Evolutionary conservation across 2,797 vertebrate species (phyloP).

Genomic region (Muscicapa striata): DNA sequence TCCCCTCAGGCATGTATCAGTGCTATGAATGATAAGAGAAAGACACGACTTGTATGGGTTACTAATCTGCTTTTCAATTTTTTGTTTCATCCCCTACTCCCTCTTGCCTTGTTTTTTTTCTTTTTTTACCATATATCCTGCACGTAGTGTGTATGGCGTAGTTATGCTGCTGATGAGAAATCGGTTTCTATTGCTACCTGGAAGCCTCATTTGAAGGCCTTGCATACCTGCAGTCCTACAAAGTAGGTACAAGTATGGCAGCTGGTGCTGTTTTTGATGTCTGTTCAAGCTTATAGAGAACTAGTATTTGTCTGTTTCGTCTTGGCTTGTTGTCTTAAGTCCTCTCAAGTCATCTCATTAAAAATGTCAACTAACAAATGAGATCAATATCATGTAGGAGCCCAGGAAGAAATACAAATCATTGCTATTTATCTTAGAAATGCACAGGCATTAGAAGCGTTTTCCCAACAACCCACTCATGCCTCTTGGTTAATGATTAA

Average conservation of each 20-base stretch:
- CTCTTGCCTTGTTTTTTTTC: conserved; percentile 76
- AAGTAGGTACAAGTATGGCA: conserved; percentile 95
- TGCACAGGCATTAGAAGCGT: background rate
- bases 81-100: conserved; percentile 77
- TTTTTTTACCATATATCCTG: conserved; percentile 68
- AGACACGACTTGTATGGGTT: conserved; percentile 77
- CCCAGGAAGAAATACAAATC: background rate
- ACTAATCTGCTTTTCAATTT: conserved; percentile 86
- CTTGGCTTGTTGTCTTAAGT: conserved; percentile 59
- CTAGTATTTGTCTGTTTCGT: conserved; percentile 54
- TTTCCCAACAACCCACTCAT: background rate
- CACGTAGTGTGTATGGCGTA: conserved; percentile 97
- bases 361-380: conserved; percentile 59
- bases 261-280: conserved; percentile 80
- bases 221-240: conserved; percentile 98
- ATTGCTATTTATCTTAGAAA: background rate
- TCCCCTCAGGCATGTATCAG: conserved; percentile 86
- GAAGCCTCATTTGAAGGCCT: conserved; percentile 99
- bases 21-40: conserved; percentile 78
- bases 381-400: conserved; percentile 44
- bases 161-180: conserved; percentile 99
- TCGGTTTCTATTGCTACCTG: conserved; percentile 99
- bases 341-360: conserved; percentile 33
- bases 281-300: conserved; percentile 74
- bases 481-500: background rate